Evolutionary conservation across 1,140 invertebrate genomes (phyloP).

Genomic region (Aplysia californica): DNA sequence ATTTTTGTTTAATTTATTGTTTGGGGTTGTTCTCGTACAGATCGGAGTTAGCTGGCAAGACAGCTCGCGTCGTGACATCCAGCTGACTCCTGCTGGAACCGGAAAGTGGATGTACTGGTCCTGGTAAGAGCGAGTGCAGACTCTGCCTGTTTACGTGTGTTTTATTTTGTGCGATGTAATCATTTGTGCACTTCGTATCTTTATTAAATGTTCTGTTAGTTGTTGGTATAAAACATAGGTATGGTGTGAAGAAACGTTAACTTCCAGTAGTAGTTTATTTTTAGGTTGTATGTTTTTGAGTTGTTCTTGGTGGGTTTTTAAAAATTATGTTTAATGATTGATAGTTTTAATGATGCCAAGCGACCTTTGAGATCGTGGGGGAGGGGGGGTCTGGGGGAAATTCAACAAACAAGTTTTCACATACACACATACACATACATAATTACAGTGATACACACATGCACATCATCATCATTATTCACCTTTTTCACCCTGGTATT

Average conservation of each 20-base stretch:
- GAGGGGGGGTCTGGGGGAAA: not conserved
- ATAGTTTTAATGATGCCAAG: not conserved
- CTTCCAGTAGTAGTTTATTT: not conserved
- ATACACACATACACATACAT: not conserved
- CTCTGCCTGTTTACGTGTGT: too few relatives aligned
- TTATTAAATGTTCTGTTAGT: not conserved
- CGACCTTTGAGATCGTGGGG: not conserved
- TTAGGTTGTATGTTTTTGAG: not conserved
- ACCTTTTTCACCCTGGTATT: too few relatives aligned
- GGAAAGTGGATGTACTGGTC: constrained; percentile 9
- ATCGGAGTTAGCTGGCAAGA: not conserved
- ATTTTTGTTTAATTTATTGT: not conserved
- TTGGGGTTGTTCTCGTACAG: not conserved
- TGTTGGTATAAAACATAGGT: not conserved
- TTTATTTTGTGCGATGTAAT: too few relatives aligned
- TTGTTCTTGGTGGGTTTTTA: not conserved
- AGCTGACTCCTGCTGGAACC: not conserved
- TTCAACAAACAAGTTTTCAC: not conserved
- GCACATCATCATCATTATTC: too few relatives aligned
- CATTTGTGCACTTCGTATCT: not conserved
- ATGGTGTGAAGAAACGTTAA: not conserved
- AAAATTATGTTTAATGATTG: not conserved
- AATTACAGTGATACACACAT: too few relatives aligned
- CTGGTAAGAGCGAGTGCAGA: constrained; percentile 17
- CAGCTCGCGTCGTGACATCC: not conserved